These are phyloP conservation scores for Corticium candelabrum DNA, from an alignment of 37 sponge, comb jelly and placozoan genomes.

Conservation along the genomic window DNA sequence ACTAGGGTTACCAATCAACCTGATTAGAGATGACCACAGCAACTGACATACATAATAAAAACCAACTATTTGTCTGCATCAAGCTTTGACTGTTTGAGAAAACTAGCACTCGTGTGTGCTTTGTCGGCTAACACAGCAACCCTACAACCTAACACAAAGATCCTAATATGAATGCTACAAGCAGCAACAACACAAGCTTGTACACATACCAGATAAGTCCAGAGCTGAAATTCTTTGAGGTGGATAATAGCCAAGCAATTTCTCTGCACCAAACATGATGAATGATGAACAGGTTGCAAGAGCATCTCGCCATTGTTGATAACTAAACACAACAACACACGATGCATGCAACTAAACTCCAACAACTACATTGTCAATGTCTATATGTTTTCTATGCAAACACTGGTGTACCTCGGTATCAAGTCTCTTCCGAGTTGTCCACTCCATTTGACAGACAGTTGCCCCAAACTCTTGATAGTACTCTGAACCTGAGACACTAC, in stretches of 20 bases:
- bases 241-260: not conserved
- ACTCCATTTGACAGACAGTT: not conserved
- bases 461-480: not conserved
- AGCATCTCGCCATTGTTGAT: not conserved
- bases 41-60: too few species aligned
- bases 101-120: not conserved
- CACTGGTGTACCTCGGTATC: not conserved
- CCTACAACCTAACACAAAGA: not conserved
- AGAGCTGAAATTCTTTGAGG: not conserved
- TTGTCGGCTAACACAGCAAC: not conserved
- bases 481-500: not conserved
- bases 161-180: not conserved
- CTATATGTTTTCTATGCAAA: too few species aligned
- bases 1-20: too few species aligned
- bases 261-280: not conserved
- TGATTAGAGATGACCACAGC: too few species aligned
- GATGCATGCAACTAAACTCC: not conserved
- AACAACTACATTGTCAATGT: too few species aligned
- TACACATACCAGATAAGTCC: not conserved
- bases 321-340: not conserved
- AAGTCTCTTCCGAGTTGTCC: not conserved
- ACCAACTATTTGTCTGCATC: not conserved
- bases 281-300: not conserved
- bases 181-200: not conserved
- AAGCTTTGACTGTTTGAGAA: not conserved